A percentile compares a stretch with the other conserved stretches of the same genome.
phyloP scores from a whole-genome alignment of 2,797 vertebrate genomes.

The Leucoraja ocellata region DNA sequence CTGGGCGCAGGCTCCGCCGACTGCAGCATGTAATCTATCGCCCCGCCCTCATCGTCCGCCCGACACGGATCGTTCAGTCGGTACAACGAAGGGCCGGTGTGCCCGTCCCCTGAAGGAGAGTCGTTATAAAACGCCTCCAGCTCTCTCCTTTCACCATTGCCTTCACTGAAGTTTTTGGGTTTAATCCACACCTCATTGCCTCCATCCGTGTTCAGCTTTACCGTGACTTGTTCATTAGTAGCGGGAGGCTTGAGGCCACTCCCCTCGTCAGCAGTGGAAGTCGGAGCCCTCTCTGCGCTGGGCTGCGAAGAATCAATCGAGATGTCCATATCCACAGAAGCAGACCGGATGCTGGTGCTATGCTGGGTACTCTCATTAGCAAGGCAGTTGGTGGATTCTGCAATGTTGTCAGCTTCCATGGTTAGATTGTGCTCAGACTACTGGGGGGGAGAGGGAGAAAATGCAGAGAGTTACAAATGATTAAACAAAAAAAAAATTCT shows the following conservation, averaged over 20 bases:
- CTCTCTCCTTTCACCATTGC: slow-evolving; percentile 10
- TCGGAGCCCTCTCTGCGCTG: neutral
- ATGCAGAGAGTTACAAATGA: neutral
- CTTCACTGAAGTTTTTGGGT: slow-evolving; percentile 30
- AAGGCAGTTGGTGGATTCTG: slow-evolving; percentile 32
- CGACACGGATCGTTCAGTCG: slow-evolving; percentile 31
- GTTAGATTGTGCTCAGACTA: slow-evolving; percentile 1
- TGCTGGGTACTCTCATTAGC: neutral
- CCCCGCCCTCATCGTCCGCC: neutral
- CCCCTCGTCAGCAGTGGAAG: neutral
- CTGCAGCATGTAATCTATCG: slow-evolving; percentile 6
- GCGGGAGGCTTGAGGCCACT: neutral
- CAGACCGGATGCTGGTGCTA: neutral
- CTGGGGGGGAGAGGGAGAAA: neutral
- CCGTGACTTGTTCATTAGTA: slow-evolving; percentile 28
- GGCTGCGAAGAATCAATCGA: slow-evolving; percentile 4
- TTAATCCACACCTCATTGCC: slow-evolving; percentile 36
- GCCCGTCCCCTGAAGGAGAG: neutral
- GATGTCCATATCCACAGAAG: neutral
- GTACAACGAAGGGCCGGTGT: neutral
- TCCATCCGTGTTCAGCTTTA: slow-evolving; percentile 28
- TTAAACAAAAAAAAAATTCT: neutral
- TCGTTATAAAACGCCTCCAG: slow-evolving; percentile 31
- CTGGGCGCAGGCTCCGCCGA: neutral
- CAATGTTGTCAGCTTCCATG: slow-evolving; percentile 16